Percentiles rank a stretch among this genome's conserved stretches.
phyloP scores from a whole-genome alignment of 1,140 invertebrate genomes.

The Gonioctena quinquepunctata region DNA sequence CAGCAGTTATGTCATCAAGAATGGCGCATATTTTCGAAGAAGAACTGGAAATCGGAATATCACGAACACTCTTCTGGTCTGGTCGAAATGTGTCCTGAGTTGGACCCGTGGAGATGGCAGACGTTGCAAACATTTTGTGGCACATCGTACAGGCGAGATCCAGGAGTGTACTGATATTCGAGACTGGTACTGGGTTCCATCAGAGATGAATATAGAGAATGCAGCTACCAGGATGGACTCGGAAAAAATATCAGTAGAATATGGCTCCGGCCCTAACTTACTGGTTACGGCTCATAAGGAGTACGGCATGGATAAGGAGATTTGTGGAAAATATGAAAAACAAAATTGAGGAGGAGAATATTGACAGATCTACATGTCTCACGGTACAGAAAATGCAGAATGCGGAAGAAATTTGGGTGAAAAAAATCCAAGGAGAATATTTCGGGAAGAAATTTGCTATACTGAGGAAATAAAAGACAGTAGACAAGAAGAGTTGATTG shows the following conservation, averaged over 20 bases:
- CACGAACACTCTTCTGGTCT: no score
- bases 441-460: conserved; percentile 61
- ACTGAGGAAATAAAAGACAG: background rate
- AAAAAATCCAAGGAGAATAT: background rate
- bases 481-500: background rate
- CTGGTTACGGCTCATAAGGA: background rate
- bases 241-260: background rate
- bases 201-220: background rate
- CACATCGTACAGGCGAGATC: background rate
- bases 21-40: no score
- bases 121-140: no score
- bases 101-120: no score
- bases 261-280: no score
- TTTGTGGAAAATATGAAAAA: background rate
- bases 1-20: background rate
- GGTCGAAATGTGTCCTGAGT: background rate
- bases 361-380: background rate
- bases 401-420: background rate
- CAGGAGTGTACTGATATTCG: background rate
- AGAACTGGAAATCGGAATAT: no score
- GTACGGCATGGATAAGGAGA: background rate
- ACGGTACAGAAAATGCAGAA: background rate
- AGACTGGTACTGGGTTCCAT: background rate
- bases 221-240: background rate
- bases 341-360: background rate